A percentile compares a stretch with the other conserved stretches of the same genome.
These are phyloP conservation scores for Mnemiopsis leidyi DNA, from an alignment of 37 sponge, comb jelly and placozoan species.

Conservation along the genomic window DNA sequence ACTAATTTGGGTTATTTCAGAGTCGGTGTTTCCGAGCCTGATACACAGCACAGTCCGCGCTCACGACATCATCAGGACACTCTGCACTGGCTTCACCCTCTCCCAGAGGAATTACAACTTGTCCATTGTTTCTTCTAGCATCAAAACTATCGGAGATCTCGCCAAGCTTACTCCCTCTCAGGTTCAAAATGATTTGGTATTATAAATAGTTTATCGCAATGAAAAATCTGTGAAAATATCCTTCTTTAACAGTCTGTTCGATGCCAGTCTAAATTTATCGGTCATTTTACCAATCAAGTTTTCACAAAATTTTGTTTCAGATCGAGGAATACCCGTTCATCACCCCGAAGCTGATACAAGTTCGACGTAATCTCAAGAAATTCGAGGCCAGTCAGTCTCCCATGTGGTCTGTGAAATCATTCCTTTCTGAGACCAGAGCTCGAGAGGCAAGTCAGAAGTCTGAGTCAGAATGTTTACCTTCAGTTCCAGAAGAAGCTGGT, in stretches of 20 bases:
- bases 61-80: conserved; percentile 14
- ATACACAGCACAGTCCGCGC: conserved; percentile 19
- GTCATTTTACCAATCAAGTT: background rate
- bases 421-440: conserved; percentile 15
- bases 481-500: background rate
- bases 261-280: too few species aligned
- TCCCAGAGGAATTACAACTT: conserved; percentile 38
- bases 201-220: too few species aligned
- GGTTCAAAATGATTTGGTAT: too few species aligned
- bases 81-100: conserved; percentile 33
- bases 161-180: conserved; percentile 37
- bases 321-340: conserved; percentile 51
- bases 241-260: too few species aligned
- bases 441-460: background rate
- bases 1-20: background rate
- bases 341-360: conserved; percentile 37
- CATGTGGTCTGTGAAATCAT: conserved; percentile 22
- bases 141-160: conserved; percentile 55
- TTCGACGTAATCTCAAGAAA: conserved; percentile 19
- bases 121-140: conserved; percentile 3
- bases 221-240: too few species aligned
- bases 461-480: background rate
- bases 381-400: conserved; percentile 50
- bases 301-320: conserved; percentile 5
- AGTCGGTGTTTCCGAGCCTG: conserved; percentile 13